A percentile compares a stretch with the other conserved stretches of the same genome.
phyloP scores from a whole-genome alignment of 2,888 invertebrate genomes.

The Tholera decimalis region DNA sequence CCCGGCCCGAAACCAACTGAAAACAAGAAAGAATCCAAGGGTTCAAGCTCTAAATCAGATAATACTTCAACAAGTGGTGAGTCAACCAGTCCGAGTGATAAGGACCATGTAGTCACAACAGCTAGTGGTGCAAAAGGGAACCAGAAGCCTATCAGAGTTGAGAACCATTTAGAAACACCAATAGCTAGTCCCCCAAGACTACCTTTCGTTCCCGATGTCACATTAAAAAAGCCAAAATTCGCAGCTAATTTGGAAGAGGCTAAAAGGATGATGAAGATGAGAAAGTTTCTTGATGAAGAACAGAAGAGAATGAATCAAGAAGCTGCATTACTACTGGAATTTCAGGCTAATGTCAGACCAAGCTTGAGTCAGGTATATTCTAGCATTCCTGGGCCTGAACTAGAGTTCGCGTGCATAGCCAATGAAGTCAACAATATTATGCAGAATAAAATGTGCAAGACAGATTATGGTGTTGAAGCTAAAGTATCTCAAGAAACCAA shows the following conservation, averaged over 20 bases:
- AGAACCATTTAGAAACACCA: constrained; percentile 83
- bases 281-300: constrained; percentile 92
- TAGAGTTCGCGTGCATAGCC: constrained; percentile 87
- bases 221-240: constrained; percentile 93
- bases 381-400: constrained; percentile 87
- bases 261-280: constrained; percentile 92
- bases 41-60: constrained; percentile 85
- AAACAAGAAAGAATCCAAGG: constrained; percentile 84
- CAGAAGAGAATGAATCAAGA: constrained; percentile 91
- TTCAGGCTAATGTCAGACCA: constrained; percentile 88
- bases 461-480: constrained; percentile 41
- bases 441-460: constrained; percentile 50
- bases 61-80: constrained; percentile 87
- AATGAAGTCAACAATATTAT: constrained; percentile 65
- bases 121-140: constrained; percentile 68
- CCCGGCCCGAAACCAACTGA: constrained; percentile 80
- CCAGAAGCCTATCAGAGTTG: constrained; percentile 82
- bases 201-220: constrained; percentile 87
- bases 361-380: constrained; percentile 88
- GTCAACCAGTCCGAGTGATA: constrained; percentile 89
- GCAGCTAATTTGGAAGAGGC: constrained; percentile 93
- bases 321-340: constrained; percentile 86
- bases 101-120: constrained; percentile 76
- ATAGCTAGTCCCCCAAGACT: constrained; percentile 81
- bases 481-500: constrained; percentile 44